A percentile compares a stretch with the other conserved stretches of the same genome.
phyloP scores from a whole-genome alignment of 2,113 vertebrate genomes.

The Microcebus lehilahytsara region DNA sequence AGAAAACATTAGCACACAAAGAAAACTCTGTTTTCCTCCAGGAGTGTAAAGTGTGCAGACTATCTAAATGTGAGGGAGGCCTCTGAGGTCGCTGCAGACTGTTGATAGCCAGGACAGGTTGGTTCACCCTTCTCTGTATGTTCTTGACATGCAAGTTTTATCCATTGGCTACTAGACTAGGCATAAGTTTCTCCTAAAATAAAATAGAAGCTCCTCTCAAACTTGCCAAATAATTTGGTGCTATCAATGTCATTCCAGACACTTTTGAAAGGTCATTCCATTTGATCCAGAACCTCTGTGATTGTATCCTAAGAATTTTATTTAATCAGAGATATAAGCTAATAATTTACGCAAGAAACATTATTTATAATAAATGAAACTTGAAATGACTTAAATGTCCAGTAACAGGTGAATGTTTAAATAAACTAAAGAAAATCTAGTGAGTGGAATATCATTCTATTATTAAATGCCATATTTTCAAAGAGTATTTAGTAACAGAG shows the following conservation, averaged over 20 bases:
- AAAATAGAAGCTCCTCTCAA: background rate
- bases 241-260: background rate
- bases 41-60: background rate
- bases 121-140: background rate
- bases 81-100: background rate
- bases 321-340: background rate
- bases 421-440: background rate
- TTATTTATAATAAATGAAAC: background rate
- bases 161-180: background rate
- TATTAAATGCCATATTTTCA: background rate
- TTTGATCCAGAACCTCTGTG: background rate
- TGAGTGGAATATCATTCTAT: background rate
- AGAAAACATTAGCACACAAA: background rate
- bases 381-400: background rate
- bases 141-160: background rate
- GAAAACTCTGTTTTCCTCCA: background rate
- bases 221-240: background rate
- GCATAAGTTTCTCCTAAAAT: background rate
- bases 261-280: background rate
- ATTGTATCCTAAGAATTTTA: background rate
- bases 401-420: background rate
- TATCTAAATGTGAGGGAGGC: background rate
- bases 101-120: background rate
- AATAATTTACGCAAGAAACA: background rate
- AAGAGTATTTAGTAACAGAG: background rate